phyloP scores from a whole-genome alignment of 2,888 invertebrate genomes.

The Cephus sareptanus region DNA sequence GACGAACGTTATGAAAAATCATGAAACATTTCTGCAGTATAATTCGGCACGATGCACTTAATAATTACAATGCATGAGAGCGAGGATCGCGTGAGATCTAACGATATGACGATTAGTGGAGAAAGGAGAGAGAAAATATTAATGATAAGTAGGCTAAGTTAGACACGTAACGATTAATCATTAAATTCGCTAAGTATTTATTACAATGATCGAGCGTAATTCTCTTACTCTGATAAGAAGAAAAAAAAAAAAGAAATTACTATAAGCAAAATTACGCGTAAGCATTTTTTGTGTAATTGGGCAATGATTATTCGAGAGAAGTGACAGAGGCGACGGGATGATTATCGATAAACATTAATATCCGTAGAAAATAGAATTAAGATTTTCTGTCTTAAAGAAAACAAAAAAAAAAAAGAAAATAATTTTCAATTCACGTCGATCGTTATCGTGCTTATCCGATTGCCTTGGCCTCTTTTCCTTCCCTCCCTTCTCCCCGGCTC shows the following conservation, averaged over 20 bases:
- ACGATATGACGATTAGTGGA: background rate
- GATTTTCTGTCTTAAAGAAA: background rate
- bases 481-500: background rate
- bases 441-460: background rate
- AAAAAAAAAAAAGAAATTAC: background rate
- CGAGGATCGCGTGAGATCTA: background rate
- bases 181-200: background rate
- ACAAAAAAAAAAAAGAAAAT: conserved; percentile 5
- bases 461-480: background rate
- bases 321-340: background rate
- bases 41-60: background rate
- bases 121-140: background rate
- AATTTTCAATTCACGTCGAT: background rate
- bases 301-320: background rate
- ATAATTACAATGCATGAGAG: background rate
- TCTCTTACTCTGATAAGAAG: background rate
- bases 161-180: background rate
- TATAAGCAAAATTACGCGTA: background rate
- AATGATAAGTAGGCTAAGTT: background rate
- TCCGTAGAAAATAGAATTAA: background rate
- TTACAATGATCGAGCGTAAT: background rate
- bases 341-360: background rate
- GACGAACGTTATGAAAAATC: background rate
- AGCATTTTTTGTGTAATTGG: background rate
- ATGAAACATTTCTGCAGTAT: background rate